These are phyloP conservation scores for Planiliza haematocheilus DNA, from an alignment of 2,113 vertebrate species.

Conservation along the genomic window DNA sequence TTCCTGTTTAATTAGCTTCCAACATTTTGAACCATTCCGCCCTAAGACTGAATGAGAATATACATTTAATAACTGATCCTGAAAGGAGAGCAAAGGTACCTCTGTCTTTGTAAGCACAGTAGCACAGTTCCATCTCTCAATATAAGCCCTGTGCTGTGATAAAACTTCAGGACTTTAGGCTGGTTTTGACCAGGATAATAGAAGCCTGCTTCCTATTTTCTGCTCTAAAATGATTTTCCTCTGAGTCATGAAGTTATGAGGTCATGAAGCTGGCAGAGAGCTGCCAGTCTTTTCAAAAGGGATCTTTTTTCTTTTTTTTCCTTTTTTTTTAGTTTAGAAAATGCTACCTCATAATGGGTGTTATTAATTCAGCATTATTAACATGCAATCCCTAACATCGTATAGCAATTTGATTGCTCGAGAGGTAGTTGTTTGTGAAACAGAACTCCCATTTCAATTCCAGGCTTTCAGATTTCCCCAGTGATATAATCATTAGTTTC, in stretches of 20 bases:
- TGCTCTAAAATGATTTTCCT: slow-evolving; percentile 3
- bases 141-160: not conserved
- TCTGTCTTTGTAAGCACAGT: not conserved
- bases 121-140: not conserved
- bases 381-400: slow-evolving; percentile 10
- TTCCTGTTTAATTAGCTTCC: slow-evolving; percentile 9
- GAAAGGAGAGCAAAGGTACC: not conserved
- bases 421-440: slow-evolving; percentile 21
- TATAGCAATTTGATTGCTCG: not conserved
- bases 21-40: not conserved
- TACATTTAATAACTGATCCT: not conserved
- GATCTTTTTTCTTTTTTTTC: not conserved
- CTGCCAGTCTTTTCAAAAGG: not conserved
- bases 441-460: slow-evolving; percentile 11
- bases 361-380: slow-evolving; percentile 12
- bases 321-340: slow-evolving; percentile 5
- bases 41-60: not conserved
- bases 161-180: not conserved
- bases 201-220: not conserved
- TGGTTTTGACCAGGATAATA: slow-evolving; percentile 1
- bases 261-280: slow-evolving; percentile 2
- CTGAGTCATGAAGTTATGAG: not conserved
- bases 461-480: slow-evolving; percentile 5
- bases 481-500: slow-evolving; percentile 27
- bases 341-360: not conserved